Base-by-base conservation (phyloP, 2,888 invertebrate species). In the Rhagium mordax region DNA sequence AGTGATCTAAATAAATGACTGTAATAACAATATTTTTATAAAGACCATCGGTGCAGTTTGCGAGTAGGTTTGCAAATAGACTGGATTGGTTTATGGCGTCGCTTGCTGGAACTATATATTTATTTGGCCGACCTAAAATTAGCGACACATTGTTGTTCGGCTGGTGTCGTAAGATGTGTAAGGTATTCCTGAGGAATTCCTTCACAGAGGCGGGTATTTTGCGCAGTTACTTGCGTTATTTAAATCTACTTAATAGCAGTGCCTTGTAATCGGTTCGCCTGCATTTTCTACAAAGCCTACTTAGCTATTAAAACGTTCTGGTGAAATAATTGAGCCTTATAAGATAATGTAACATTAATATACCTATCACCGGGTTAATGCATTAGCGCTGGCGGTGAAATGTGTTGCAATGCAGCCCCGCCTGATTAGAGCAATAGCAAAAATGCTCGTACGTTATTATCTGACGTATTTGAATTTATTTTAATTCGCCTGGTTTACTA, bases 121-220 rank as follows among this genome's bases (percentile, higher is more conserved):
- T 80, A 79, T 79, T 67, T 72, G 75, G 70, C 62, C 70, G 74
- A 71, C 60, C 68, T 71, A 78, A 78, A 81, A 81, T 81, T 81
- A 80, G 80, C 76, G 79, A 78, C 81, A 81, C 79, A 78, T 79
- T 81, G 80, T 79, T 79, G 78, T 77, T 72, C 74, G 69, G 74
- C 71, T 72, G 61, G 79, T 75, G 79, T 78, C 79, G 79, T 78
- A 80, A 78, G 74, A 76, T 75, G 71, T 79, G 76, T 69, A 78
- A 80, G 74, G 77, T 81, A 81, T 81, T 78, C 74, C 67, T 15
- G 64, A 61, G 78, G 78, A 80, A 79, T 79, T 78, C 76, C 77
- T 74, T 79, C 76, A 78, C 76, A 71, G 74, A 76, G 76, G 77
- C 78, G 76, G 76, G 59, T 74, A 75, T 77, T 76, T 78, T 59